Conservation (phyloP, 2,888 invertebrate genomes). For the Entomobrya proxima region DNA sequence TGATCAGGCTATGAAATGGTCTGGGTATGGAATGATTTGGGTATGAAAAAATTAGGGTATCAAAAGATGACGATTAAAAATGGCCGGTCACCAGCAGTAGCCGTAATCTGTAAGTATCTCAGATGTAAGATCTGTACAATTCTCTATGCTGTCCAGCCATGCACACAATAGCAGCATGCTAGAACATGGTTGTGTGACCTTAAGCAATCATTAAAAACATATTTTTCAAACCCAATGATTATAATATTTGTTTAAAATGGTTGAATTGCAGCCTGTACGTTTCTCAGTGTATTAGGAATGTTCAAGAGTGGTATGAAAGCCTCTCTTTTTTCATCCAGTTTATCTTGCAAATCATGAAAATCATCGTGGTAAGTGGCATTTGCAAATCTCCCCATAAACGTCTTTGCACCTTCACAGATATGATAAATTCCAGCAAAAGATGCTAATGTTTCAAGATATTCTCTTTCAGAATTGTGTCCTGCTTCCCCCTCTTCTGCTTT, state of each 20-base stretch:
- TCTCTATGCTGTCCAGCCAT: conserved; percentile 82
- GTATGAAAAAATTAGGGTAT: too few species aligned
- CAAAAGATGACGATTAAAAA: too few species aligned
- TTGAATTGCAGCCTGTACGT: too few species aligned
- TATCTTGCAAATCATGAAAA: not conserved
- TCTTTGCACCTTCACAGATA: conserved; percentile 60
- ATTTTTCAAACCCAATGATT: not conserved
- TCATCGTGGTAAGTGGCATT: not conserved
- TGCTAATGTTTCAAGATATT: not conserved
- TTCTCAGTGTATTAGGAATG: not conserved
- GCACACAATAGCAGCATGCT: conserved; percentile 85
- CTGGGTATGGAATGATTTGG: too few species aligned
- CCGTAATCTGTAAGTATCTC: conserved; percentile 89
- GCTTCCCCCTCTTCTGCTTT: not conserved
- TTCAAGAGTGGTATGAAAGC: not conserved
- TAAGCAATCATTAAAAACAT: conserved; percentile 59
- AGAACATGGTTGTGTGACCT: conserved; percentile 87
- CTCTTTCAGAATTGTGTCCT: not conserved
- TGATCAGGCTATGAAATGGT: too few species aligned
- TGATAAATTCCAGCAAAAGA: conserved; percentile 53
- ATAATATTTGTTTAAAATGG: too few species aligned
- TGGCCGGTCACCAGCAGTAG: too few species aligned
- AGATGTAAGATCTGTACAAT: conserved; percentile 85
- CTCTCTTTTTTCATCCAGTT: not conserved
- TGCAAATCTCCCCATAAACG: conserved; percentile 62